phyloP scores from a whole-genome alignment of 2,888 invertebrate genomes.

The Reticulitermes lucifugus region DNA sequence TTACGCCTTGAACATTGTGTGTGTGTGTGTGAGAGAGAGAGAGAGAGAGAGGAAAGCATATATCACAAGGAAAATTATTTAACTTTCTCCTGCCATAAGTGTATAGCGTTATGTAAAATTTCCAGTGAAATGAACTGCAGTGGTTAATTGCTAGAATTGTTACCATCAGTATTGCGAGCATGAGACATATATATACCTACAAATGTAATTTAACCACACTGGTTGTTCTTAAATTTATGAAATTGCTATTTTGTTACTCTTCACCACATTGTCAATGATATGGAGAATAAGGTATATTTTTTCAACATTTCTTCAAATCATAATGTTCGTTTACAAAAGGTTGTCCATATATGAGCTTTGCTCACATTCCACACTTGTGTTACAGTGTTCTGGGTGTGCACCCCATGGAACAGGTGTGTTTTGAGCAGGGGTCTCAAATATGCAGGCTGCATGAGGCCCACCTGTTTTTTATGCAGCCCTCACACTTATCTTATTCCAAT shows the following conservation, averaged over 20 bases:
- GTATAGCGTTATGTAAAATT: background rate
- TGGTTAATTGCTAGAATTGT: background rate
- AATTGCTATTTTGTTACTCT: constrained; percentile 37
- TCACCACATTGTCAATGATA: constrained; percentile 9
- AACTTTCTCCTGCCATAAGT: background rate
- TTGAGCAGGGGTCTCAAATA: too few relatives aligned
- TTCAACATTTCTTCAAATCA: constrained; percentile 11
- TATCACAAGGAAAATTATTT: background rate
- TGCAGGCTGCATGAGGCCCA: too few relatives aligned
- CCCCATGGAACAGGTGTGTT: background rate
- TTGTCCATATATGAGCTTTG: constrained; percentile 15
- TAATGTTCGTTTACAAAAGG: constrained; percentile 14
- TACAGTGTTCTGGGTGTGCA: background rate
- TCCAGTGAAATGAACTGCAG: background rate
- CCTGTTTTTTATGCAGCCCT: too few relatives aligned
- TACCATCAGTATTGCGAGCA: constrained; percentile 32
- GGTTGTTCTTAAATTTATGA: background rate
- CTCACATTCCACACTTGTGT: constrained; percentile 8
- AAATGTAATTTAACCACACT: background rate
- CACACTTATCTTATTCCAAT: too few relatives aligned
- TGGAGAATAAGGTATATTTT: constrained; percentile 29
- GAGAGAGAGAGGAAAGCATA: background rate
- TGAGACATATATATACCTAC: background rate
- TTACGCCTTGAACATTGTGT: background rate
- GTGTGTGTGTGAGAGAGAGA: background rate